Percentiles rank a stretch among this genome's conserved stretches.
These are phyloP conservation scores for Siniperca obscura DNA, from an alignment of 2,797 vertebrate species.

Conservation along the genomic window DNA sequence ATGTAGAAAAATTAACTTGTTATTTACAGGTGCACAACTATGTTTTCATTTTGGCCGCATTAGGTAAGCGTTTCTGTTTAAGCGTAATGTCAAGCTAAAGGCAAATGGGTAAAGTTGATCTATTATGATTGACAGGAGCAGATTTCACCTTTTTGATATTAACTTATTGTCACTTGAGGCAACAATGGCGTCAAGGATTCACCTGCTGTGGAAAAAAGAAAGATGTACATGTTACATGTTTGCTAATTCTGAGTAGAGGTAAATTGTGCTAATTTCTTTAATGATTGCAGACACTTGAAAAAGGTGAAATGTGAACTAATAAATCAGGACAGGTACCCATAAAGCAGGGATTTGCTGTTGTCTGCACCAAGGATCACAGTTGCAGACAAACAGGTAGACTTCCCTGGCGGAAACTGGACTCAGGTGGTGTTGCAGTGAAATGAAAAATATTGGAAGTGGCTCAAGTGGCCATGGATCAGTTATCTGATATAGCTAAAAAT, in stretches of 20 bases:
- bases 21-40: neutral
- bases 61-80: neutral
- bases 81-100: neutral
- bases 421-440: neutral
- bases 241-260: neutral
- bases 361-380: neutral
- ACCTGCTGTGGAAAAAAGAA: neutral
- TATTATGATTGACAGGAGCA: neutral
- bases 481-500: neutral
- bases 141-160: neutral
- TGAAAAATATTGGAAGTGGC: neutral
- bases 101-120: neutral
- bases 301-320: neutral
- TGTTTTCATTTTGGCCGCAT: neutral
- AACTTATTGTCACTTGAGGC: neutral
- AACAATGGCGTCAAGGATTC: neutral
- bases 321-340: neutral
- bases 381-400: neutral
- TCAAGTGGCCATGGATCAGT: neutral
- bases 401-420: neutral
- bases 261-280: neutral
- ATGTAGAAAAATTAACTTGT: neutral
- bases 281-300: conserved; percentile 1
- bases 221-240: neutral
- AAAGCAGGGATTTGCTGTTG: neutral